phyloP scores from a whole-genome alignment of 2,888 invertebrate genomes.

The Drosophila borealis region DNA sequence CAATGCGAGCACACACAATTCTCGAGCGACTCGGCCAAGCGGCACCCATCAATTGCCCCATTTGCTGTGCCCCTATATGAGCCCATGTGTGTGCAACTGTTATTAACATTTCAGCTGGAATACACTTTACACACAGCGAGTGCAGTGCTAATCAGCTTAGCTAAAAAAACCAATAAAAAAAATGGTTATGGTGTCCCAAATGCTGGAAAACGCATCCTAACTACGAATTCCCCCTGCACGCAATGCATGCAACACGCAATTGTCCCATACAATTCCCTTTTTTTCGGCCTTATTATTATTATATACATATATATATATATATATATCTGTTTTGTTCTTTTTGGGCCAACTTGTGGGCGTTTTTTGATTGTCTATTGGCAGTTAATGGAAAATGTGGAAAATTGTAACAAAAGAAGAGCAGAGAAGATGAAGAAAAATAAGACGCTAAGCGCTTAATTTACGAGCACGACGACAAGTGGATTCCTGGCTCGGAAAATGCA shows the following conservation, averaged over 20 bases:
- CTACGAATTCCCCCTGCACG: conserved; percentile 18
- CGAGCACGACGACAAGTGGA: conserved; percentile 55
- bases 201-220: conserved; percentile 9
- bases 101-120: conserved; percentile 60
- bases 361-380: conserved; percentile 46
- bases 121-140: conserved; percentile 15
- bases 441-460: conserved; percentile 55
- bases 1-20: conserved; percentile 1
- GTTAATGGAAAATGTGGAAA: conserved; percentile 26
- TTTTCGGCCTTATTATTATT: conserved; percentile 12
- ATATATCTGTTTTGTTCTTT: not conserved
- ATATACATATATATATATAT: not conserved
- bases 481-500: conserved; percentile 11
- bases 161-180: conserved; percentile 38
- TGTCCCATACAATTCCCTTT: conserved; percentile 40
- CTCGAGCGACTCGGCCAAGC: not conserved
- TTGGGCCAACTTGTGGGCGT: conserved; percentile 55
- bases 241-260: conserved; percentile 62
- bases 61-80: not conserved
- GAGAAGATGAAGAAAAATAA: not conserved
- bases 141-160: conserved; percentile 66
- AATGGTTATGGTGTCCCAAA: conserved; percentile 6
- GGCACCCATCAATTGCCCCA: not conserved
- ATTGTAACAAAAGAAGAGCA: conserved; percentile 36
- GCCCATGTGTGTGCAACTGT: not conserved